phyloP scores from a whole-genome alignment of 2,113 vertebrate species.

The cat (Felis catus) region DNA sequence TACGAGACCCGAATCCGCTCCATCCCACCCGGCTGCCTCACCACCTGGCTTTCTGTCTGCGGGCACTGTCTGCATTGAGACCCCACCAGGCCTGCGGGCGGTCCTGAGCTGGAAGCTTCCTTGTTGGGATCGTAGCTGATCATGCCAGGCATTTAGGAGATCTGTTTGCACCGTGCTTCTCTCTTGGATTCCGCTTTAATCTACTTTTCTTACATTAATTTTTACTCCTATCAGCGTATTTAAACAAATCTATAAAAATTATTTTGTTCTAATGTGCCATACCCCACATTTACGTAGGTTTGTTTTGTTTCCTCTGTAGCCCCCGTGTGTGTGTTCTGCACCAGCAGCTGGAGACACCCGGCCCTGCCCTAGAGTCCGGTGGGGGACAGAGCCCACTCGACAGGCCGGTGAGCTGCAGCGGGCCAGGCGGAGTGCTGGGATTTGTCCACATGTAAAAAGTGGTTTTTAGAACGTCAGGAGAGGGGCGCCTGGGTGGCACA shows the following conservation, averaged over 20 bases:
- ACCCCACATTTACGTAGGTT: not conserved
- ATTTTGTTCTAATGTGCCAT: not conserved
- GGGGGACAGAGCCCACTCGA: not conserved
- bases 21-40: rapidly evolving
- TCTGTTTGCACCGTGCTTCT: no score
- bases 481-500: no score
- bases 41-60: rapidly evolving
- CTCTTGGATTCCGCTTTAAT: no score
- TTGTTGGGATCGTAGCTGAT: rapidly evolving
- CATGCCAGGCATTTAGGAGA: no score
- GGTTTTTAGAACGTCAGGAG: not conserved
- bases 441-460: not conserved
- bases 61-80: not conserved
- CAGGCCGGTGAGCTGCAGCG: rapidly evolving
- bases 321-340: rapidly evolving
- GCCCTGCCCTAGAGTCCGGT: not conserved
- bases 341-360: rapidly evolving
- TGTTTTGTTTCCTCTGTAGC: not conserved
- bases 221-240: not conserved
- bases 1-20: rapidly evolving
- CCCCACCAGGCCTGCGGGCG: rapidly evolving
- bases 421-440: rapidly evolving
- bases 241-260: not conserved
- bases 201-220: not conserved
- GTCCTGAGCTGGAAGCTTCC: not conserved